Percentiles rank a stretch among this genome's conserved stretches.
phyloP scores from a whole-genome alignment of 2,113 vertebrate genomes.

The Plecturocebus donacophilus region DNA sequence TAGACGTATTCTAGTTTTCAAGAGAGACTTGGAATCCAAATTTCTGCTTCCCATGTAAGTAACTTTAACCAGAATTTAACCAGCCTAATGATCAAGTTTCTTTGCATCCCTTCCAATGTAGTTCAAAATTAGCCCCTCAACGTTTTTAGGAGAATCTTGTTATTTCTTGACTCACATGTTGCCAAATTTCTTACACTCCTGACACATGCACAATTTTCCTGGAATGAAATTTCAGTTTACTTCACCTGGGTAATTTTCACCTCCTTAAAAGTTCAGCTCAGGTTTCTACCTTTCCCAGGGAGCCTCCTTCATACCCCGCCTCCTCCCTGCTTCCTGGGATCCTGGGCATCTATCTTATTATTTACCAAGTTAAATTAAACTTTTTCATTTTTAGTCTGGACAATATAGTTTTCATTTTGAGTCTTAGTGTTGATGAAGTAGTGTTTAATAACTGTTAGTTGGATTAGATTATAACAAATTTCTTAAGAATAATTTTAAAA shows the following conservation, averaged over 20 bases:
- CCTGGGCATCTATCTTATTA: background rate
- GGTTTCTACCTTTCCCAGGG: background rate
- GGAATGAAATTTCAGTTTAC: constrained; percentile 12
- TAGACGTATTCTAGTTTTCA: constrained; percentile 31
- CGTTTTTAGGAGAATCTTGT: background rate
- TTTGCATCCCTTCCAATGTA: background rate
- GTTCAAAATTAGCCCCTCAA: background rate
- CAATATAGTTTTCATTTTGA: background rate
- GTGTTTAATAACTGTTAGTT: background rate
- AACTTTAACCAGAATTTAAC: background rate
- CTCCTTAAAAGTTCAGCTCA: constrained; percentile 30
- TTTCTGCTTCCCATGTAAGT: background rate
- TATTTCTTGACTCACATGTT: background rate
- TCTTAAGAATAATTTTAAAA: background rate
- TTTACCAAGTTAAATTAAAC: background rate
- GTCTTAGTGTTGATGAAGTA: background rate
- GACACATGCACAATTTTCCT: background rate
- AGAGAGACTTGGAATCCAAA: background rate
- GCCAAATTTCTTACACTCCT: background rate
- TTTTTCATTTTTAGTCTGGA: background rate
- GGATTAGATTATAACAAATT: background rate
- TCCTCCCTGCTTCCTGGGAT: background rate
- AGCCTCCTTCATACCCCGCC: background rate
- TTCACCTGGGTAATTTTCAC: background rate
- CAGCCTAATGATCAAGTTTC: background rate